Conservation (phyloP, 2,888 invertebrate genomes). For the Hylaea fasciaria region DNA sequence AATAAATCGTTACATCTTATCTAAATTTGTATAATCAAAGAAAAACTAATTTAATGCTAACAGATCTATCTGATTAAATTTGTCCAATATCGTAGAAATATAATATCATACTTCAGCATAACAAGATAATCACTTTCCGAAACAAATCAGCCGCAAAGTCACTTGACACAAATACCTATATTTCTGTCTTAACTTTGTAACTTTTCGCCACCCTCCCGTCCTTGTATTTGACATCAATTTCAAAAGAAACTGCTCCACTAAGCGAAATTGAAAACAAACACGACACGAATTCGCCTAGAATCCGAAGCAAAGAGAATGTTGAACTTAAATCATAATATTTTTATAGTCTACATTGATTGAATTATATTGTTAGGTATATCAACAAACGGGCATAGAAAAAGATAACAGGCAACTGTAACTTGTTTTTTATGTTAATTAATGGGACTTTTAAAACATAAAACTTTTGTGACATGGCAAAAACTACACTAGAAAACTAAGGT, state of each 20-base stretch:
- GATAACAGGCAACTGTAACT: too few relatives aligned
- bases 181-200: too few relatives aligned
- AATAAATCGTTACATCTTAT: too few relatives aligned
- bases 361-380: constrained; percentile 8
- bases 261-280: constrained; percentile 33
- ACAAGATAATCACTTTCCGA: neutral
- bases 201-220: neutral
- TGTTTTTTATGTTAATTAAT: too few relatives aligned
- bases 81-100: too few relatives aligned
- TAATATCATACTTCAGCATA: too few relatives aligned
- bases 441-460: too few relatives aligned
- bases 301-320: constrained; percentile 10
- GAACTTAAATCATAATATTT: constrained; percentile 8
- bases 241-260: constrained; percentile 25
- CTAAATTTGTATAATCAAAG: too few relatives aligned
- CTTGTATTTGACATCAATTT: constrained; percentile 27
- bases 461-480: too few relatives aligned
- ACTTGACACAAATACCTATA: constrained; percentile 25
- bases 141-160: constrained; percentile 10
- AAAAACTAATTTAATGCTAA: too few relatives aligned
- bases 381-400: neutral
- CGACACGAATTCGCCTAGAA: constrained; percentile 5
- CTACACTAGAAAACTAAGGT: too few relatives aligned
- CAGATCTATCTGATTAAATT: too few relatives aligned
- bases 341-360: constrained; percentile 10